Base-by-base conservation (phyloP, 2,797 vertebrate genomes). In the Clarias laeviceps region DNA sequence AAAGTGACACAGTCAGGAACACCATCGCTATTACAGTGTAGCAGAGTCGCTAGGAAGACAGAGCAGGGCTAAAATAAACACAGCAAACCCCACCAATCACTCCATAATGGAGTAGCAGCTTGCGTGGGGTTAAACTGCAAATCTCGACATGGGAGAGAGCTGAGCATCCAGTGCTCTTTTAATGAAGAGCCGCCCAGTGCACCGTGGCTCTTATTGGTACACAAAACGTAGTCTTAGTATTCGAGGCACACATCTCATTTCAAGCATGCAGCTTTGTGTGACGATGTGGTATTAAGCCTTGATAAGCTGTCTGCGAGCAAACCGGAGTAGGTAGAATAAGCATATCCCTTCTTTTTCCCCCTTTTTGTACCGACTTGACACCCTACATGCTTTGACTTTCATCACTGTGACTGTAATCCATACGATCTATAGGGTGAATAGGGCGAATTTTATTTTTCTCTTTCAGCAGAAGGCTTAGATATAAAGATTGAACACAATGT, bases 181-280 rank as follows among this genome's bases (percentile, higher is more conserved):
- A 95, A 96, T 96, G 94, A 95, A 94, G 92, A 93, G 91, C 89
- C 89, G 84, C 91, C 90, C 92, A 90, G 92, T 90, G 87, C 89
- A 88, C 61, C 18, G n/a, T 68, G 90, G 88, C 82, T 76, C 83
- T 88, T 91, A 89, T 91, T 90, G 91, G 93, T 91, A 93, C 93
- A 95, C 94, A 95, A 96, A 96, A 95, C 92, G 93, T 90, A 78
- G 89, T 88, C 92, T 96, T 95, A 93, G 94, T 93, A 96, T 96
- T 95, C 95, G 91, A 93, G 94, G 95, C 95, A 96, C 95, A 96
- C 92, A 94, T 95, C 93, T 95, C 94, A 96, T 96, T 94, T 94
- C 93, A 95, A 93, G 93, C 91, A 84, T 93, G 88, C 89, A 87
- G 86, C 93, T 93, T 91, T 80, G 77, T 91, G 90, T 91, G 90